Evolutionary conservation across 2,888 invertebrate genomes (phyloP).

Genomic region (Ptychoptera contaminata): DNA sequence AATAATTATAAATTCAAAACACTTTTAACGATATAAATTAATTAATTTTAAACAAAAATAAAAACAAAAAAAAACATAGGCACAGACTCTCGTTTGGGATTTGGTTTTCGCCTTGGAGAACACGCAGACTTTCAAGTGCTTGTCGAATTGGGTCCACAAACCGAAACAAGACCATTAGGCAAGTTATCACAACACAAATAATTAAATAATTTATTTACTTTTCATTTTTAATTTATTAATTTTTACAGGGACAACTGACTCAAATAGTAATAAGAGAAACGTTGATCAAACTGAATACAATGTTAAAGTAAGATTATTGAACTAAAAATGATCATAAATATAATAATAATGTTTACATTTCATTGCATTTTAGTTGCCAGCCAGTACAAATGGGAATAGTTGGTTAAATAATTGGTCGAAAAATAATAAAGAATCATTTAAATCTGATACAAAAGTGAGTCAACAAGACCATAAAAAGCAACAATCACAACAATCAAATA

Average conservation of each 20-base stretch:
- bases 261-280: conserved; percentile 25
- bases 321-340: conserved; percentile 6
- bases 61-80: conserved; percentile 35
- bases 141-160: conserved; percentile 64
- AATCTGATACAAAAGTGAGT: conserved; percentile 7
- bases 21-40: background rate
- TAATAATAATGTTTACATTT: background rate
- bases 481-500: conserved; percentile 12
- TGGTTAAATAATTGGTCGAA: conserved; percentile 48
- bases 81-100: conserved; percentile 61
- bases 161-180: conserved; percentile 51
- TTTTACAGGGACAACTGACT: conserved; percentile 11
- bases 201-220: conserved; percentile 5
- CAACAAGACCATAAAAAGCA: conserved; percentile 9
- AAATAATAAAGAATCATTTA: conserved; percentile 16
- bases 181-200: conserved; percentile 14
- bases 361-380: conserved; percentile 22
- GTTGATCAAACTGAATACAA: conserved; percentile 18
- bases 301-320: conserved; percentile 5
- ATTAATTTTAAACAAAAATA: too few species aligned
- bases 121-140: conserved; percentile 69
- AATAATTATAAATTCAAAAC: background rate
- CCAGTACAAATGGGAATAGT: conserved; percentile 34
- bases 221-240: background rate
- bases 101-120: conserved; percentile 65